These are phyloP conservation scores for Protobothrops flavoviridis DNA, from an alignment of 2,113 vertebrate species.

Conservation along the genomic window DNA sequence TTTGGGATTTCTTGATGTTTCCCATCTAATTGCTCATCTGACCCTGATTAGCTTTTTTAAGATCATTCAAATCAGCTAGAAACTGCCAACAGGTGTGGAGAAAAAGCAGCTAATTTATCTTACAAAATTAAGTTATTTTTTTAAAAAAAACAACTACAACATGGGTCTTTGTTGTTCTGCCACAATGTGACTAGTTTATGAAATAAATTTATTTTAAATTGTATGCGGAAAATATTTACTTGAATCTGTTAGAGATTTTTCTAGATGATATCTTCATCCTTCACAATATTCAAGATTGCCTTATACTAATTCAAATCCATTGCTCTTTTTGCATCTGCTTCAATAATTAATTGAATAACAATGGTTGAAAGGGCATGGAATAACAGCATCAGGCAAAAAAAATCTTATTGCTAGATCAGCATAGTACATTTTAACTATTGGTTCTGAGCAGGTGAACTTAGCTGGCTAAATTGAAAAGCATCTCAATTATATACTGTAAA, in stretches of 20 bases:
- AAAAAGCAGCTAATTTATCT: conserved; percentile 70
- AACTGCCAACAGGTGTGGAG: conserved; percentile 36
- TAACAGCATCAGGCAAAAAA: background rate
- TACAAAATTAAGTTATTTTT: conserved; percentile 58
- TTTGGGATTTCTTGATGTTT: background rate
- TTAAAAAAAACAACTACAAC: conserved; percentile 37
- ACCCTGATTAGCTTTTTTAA: background rate
- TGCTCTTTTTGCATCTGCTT: conserved; percentile 16
- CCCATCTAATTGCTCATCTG: background rate
- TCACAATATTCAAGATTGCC: conserved; percentile 41
- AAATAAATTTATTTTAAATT: conserved; percentile 57
- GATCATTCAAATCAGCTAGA: background rate
- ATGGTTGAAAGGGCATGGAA: background rate
- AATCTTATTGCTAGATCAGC: background rate
- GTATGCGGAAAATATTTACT: conserved; percentile 19
- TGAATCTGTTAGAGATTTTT: conserved; percentile 46
- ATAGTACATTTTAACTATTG: background rate
- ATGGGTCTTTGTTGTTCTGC: conserved; percentile 56
- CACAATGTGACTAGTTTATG: conserved; percentile 35
- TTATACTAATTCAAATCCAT: conserved; percentile 12
- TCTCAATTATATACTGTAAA: background rate
- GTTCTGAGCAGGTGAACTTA: background rate
- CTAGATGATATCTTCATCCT: conserved; percentile 44
- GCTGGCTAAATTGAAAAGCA: background rate
- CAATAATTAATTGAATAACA: conserved; percentile 21